A percentile compares a stretch with the other conserved stretches of the same genome.
Conservation (phyloP, 64 coral and sea anemone genomes). For the Catalaphyllia jardinei region DNA sequence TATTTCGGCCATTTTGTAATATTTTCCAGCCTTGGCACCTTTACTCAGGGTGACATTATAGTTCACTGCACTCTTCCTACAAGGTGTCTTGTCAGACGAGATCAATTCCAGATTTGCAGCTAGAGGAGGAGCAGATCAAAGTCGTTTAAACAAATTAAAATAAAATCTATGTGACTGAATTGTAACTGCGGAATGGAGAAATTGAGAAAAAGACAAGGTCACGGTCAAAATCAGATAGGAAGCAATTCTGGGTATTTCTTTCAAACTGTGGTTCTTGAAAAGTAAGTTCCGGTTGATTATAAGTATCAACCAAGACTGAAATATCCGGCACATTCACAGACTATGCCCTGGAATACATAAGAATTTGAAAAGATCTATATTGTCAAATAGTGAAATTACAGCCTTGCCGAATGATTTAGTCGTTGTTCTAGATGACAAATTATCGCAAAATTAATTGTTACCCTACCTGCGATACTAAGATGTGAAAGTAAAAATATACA, state of each 20-base stretch:
- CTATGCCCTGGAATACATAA: no score
- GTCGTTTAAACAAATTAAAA: not conserved
- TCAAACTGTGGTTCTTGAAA: no score
- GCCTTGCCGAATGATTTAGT: not conserved
- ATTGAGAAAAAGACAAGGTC: no score
- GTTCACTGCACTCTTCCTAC: slow-evolving; percentile 76
- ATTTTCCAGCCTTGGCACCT: slow-evolving; percentile 80
- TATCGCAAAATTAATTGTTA: not conserved
- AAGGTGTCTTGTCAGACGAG: slow-evolving; percentile 53
- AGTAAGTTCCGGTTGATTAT: no score
- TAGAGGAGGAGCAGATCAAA: not conserved
- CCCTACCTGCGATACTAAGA: slow-evolving; percentile 9
- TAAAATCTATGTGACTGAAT: no score
- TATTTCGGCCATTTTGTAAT: slow-evolving; percentile 72
- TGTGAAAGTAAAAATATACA: slow-evolving; percentile 5
- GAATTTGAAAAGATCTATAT: no score
- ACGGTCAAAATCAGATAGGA: no score
- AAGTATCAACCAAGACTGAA: no score
- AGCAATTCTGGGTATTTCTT: no score
- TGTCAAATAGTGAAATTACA: not conserved
- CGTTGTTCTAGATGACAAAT: not conserved
- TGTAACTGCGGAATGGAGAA: no score
- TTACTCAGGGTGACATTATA: slow-evolving; percentile 81
- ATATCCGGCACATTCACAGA: no score
- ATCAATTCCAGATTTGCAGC: slow-evolving; percentile 54